phyloP scores from a whole-genome alignment of 1,140 invertebrate species.

The Streblospio benedicti region DNA sequence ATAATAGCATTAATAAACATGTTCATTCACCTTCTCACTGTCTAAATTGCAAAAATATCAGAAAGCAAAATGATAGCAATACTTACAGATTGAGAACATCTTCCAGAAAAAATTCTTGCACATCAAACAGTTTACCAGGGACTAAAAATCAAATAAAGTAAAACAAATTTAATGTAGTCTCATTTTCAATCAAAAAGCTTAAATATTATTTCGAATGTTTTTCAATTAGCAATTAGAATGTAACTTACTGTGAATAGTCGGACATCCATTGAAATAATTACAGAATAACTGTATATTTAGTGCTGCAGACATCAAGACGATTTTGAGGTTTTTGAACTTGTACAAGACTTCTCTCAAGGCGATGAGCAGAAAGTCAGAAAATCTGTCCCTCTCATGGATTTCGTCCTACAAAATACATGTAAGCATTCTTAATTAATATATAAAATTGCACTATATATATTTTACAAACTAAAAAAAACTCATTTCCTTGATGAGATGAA shows the following conservation, averaged over 20 bases:
- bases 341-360: slow-evolving; percentile 67
- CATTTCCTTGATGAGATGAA: no score
- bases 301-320: slow-evolving; percentile 93
- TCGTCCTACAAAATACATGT: slow-evolving; percentile 65
- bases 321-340: slow-evolving; percentile 62
- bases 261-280: slow-evolving; percentile 77
- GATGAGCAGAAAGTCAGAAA: slow-evolving; percentile 85
- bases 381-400: slow-evolving; percentile 85
- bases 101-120: slow-evolving; percentile 71
- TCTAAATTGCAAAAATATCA: background rate
- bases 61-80: background rate
- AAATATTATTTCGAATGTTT: slow-evolving; percentile 23
- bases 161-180: slow-evolving; percentile 33
- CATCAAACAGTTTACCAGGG: slow-evolving; percentile 67
- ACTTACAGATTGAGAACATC: slow-evolving; percentile 59
- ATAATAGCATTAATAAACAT: slow-evolving; percentile 1
- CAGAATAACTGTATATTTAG: slow-evolving; percentile 66
- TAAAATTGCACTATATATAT: background rate
- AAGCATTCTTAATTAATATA: no score
- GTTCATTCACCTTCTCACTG: background rate
- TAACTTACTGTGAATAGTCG: slow-evolving; percentile 80
- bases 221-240: slow-evolving; percentile 48
- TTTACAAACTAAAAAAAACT: background rate
- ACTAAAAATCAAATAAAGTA: slow-evolving; percentile 57
- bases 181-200: slow-evolving; percentile 55